phyloP scores from a whole-genome alignment of 2,113 vertebrate species.

The Aplodontia rufa region DNA sequence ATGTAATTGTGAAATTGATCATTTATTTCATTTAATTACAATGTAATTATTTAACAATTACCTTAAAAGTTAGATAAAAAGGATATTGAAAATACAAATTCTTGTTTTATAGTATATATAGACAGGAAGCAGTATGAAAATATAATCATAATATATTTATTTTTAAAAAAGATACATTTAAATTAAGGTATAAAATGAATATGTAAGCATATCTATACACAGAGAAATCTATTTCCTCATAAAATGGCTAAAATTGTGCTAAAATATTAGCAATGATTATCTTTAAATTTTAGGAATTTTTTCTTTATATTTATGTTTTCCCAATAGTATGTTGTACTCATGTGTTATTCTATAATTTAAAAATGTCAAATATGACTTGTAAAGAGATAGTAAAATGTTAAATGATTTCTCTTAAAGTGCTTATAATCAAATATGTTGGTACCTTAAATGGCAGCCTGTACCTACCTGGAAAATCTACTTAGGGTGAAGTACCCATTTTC shows the following conservation, averaged over 20 bases:
- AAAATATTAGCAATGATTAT: neutral
- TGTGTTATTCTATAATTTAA: neutral
- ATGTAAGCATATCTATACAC: neutral
- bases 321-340: neutral
- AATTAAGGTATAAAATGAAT: neutral
- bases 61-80: slow-evolving; percentile 17
- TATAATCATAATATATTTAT: neutral
- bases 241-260: neutral
- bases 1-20: slow-evolving; percentile 34
- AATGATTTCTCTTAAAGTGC: neutral
- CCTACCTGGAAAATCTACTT: neutral
- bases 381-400: neutral
- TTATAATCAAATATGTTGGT: neutral
- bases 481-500: neutral
- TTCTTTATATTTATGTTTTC: neutral
- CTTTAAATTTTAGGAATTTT: neutral
- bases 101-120: slow-evolving; percentile 5
- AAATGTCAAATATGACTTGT: neutral
- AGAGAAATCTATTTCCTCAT: slow-evolving; percentile 13
- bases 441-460: neutral
- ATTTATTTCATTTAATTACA: slow-evolving; percentile 31
- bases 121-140: neutral
- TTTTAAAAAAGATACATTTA: slow-evolving; percentile 1
- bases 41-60: neutral
- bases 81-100: neutral